Evolutionary conservation across 37 sponge, comb jelly and placozoan species (phyloP), one percentile per base, ranked within the genome.

Genomic region (Tethya wilhelma): DNA sequence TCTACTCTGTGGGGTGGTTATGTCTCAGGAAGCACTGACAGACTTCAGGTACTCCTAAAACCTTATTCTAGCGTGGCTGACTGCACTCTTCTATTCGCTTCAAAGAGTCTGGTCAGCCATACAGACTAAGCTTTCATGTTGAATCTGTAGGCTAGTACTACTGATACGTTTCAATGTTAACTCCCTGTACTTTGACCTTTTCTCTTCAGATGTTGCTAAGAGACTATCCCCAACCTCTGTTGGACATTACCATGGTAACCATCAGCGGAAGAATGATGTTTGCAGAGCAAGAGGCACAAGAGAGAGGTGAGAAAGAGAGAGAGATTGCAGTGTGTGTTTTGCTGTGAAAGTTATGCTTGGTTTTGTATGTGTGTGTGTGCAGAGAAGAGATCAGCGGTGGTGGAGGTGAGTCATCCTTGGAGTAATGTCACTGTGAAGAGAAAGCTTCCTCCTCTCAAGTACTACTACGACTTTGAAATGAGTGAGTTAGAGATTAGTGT

Each of bases 401-500:
- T 92, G 59, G 42, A 57, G 56, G 73, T 90, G 7, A 74, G 79
- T 29, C 56, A 56, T 2, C 96, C 96, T 20, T 96, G 96, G 96
- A 28, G 53, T 22, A 75, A 75, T 37, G 74, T 83, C 11, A 46
- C 67, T 3, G 79, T 93, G 31, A 38, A 72, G 64, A 85, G 80
- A 75, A 87, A 77, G 57, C 70, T 96, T 43, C 87, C 96, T 38
- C 90, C 96, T 31, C 77, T 93, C 38, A 96, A 96, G 71, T 78
- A 86, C 44, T 96, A 96, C 79, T 84, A 96, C 56, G 93, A 96
- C 69, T 39, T 93, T 22, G 82, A 85, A 31, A 74, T 88, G 29
- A 77, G 93, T 93, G 31, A 69, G 86, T 69, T 7, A 2, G 2
- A 8, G 26, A 62, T 23, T 25, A 62, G 23, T 14, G 63, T 7